These are phyloP conservation scores for Callinectes sapidus DNA, from an alignment of 2,888 invertebrate species.

Conservation along the genomic window DNA sequence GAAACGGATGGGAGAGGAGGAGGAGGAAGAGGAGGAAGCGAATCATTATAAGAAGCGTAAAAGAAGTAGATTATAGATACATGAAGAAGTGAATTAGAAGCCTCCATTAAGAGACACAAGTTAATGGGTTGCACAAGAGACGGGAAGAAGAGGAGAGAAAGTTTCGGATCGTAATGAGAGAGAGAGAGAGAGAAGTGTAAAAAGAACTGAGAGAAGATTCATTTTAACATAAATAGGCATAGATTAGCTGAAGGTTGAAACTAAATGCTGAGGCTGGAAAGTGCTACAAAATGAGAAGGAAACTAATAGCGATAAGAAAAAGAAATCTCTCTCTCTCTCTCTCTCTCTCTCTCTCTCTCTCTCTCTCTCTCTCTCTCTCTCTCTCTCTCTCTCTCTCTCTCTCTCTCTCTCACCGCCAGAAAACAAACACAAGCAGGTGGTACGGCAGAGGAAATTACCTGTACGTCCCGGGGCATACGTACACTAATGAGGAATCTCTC, in stretches of 20 bases:
- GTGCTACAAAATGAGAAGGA: neutral
- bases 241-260: neutral
- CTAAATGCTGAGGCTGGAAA: neutral
- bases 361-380: neutral
- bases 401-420: neutral
- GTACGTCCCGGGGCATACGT: neutral
- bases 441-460: neutral
- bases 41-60: neutral
- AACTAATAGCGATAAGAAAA: neutral
- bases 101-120: neutral
- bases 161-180: neutral
- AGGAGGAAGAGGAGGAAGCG: neutral
- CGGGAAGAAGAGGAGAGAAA: neutral
- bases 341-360: constrained; percentile 18
- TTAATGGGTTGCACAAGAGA: neutral
- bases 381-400: constrained; percentile 16
- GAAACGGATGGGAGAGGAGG: neutral
- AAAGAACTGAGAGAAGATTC: neutral
- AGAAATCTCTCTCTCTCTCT: neutral
- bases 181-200: neutral
- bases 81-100: neutral
- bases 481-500: constrained; percentile 35
- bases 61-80: neutral
- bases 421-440: neutral
- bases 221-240: no score